phyloP scores from a whole-genome alignment of 2,888 invertebrate genomes.

The Pogonocherus hispidulus region DNA sequence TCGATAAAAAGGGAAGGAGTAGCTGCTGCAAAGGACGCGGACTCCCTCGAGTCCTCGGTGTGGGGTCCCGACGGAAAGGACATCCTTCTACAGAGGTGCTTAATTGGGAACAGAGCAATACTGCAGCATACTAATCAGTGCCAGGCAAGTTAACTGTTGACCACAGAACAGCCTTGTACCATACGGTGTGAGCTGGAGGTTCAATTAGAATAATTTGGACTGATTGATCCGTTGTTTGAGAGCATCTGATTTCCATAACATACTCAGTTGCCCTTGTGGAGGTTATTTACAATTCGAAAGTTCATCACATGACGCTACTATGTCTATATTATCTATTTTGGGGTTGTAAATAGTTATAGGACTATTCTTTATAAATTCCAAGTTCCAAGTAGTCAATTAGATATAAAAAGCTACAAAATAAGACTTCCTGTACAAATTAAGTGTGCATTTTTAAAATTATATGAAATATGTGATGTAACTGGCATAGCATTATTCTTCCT shows the following conservation, averaged over 20 bases:
- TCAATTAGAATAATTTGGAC: conserved; percentile 52
- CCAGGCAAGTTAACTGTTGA: conserved; percentile 43
- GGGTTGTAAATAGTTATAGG: no score
- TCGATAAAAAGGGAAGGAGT: not conserved
- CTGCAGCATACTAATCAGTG: conserved; percentile 51
- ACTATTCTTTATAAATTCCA: no score
- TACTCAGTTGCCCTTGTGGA: conserved; percentile 29
- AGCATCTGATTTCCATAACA: conserved; percentile 38
- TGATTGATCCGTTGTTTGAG: conserved; percentile 45
- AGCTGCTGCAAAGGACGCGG: not conserved
- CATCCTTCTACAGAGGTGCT: conserved; percentile 51
- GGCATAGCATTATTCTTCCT: no score
- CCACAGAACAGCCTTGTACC: conserved; percentile 31
- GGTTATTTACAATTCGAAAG: no score
- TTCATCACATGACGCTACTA: no score
- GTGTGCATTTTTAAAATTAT: no score
- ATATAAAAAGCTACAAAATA: no score
- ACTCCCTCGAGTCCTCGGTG: conserved; percentile 42
- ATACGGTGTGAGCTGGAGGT: conserved; percentile 37
- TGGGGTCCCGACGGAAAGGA: conserved; percentile 45
- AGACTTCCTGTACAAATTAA: no score
- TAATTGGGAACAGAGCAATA: conserved; percentile 50
- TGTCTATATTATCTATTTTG: no score
- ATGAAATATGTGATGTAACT: no score
- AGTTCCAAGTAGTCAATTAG: no score